Percentiles rank a stretch among this genome's conserved stretches.
phyloP scores from a whole-genome alignment of 2,888 invertebrate species.

The Diadegma fenestrale region DNA sequence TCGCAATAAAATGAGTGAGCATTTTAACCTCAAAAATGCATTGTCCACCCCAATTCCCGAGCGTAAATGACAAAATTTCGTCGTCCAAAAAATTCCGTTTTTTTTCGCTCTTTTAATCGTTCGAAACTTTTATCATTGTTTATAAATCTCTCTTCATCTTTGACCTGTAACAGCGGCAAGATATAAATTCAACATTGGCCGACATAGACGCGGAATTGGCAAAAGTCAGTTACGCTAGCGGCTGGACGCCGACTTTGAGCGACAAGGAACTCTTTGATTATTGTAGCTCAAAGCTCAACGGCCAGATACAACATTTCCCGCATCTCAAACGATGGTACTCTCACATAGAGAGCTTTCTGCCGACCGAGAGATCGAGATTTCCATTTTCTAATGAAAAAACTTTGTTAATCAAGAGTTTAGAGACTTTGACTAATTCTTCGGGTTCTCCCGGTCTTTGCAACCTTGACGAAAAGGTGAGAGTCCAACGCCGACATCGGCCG shows the following conservation, averaged over 20 bases:
- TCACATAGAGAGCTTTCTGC: constrained; percentile 88
- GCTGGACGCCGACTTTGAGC: constrained; percentile 86
- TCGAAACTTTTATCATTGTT: neutral
- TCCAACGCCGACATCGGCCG: neutral
- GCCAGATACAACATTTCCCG: constrained; percentile 84
- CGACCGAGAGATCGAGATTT: constrained; percentile 85
- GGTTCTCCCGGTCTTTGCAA: constrained; percentile 53
- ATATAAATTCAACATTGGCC: constrained; percentile 72
- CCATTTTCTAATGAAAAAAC: constrained; percentile 82
- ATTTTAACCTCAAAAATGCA: neutral
- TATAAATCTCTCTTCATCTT: neutral
- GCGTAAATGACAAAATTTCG: neutral
- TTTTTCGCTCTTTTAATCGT: too few relatives aligned
- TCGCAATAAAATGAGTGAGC: neutral
- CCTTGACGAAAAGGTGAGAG: constrained; percentile 81
- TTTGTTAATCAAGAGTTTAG: constrained; percentile 76
- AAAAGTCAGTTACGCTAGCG: constrained; percentile 87
- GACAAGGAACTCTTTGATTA: constrained; percentile 85
- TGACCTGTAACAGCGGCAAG: constrained; percentile 43
- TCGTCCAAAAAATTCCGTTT: too few relatives aligned
- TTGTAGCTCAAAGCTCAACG: constrained; percentile 72
- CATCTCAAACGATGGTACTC: constrained; percentile 87
- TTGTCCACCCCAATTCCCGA: neutral
- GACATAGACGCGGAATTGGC: constrained; percentile 85
- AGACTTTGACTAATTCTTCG: constrained; percentile 66